These are phyloP conservation scores for Rattus norvegicus DNA, from an alignment of 2,113 vertebrate genomes.

Conservation along the genomic window DNA sequence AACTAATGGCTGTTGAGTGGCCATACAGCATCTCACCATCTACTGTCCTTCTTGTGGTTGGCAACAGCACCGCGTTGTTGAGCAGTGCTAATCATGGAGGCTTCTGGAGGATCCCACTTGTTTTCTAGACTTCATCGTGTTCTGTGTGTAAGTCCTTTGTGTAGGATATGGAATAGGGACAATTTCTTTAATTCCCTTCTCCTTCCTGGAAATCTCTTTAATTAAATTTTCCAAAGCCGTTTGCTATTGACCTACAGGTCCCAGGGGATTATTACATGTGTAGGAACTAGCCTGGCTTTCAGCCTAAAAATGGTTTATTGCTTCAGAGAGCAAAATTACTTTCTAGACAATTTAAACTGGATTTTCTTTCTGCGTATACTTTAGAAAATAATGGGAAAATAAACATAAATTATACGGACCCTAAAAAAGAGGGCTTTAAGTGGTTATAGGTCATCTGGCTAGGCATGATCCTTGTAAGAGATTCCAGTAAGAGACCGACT, in stretches of 20 bases:
- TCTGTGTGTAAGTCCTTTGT: slow-evolving; percentile 37
- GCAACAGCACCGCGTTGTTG: neutral
- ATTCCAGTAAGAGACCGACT: slow-evolving; percentile 23
- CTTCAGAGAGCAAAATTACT: slow-evolving; percentile 78
- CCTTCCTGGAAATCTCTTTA: slow-evolving; percentile 80
- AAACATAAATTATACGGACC: slow-evolving; percentile 62
- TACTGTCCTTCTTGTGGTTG: neutral
- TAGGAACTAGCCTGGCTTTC: slow-evolving; percentile 68
- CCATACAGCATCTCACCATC: neutral
- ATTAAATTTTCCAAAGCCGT: slow-evolving; percentile 79
- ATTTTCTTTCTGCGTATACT: slow-evolving; percentile 70
- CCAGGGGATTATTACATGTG: slow-evolving; percentile 53
- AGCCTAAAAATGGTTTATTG: slow-evolving; percentile 80
- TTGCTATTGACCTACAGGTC: slow-evolving; percentile 75
- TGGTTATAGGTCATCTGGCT: slow-evolving; percentile 35
- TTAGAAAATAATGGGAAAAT: slow-evolving; percentile 64
- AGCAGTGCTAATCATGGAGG: neutral
- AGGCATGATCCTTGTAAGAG: slow-evolving; percentile 51
- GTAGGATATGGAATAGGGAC: slow-evolving; percentile 16
- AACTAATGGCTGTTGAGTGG: neutral
- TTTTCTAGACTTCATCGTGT: slow-evolving; percentile 23
- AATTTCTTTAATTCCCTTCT: slow-evolving; percentile 58
- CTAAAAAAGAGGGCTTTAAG: slow-evolving; percentile 58
- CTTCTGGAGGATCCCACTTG: slow-evolving; percentile 15
- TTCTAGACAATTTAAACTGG: slow-evolving; percentile 82